Evolutionary conservation across 53 echinoderm and acorn worm genomes (phyloP).

Genomic region (Echinarachnius parma): DNA sequence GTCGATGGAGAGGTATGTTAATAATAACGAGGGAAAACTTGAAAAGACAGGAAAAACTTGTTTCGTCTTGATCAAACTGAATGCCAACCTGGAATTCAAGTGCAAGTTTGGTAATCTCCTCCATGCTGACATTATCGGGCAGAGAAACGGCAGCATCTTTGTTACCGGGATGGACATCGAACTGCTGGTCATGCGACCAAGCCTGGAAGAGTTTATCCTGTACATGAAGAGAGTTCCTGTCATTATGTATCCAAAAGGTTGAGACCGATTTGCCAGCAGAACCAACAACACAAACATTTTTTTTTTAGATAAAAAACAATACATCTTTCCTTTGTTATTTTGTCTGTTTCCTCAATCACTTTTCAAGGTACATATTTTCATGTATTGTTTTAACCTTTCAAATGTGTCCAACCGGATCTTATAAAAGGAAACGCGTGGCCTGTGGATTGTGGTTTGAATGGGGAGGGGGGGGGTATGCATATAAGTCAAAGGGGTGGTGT

Average conservation of each 20-base stretch:
- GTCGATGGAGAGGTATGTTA: constrained; percentile 68
- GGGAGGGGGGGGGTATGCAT: no score
- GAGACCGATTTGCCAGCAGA: no score
- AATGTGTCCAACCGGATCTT: no score
- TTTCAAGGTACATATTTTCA: no score
- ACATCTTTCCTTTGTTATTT: no score
- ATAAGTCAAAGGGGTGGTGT: no score
- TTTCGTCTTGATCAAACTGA: constrained; percentile 50
- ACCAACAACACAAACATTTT: no score
- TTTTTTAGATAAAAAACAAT: no score
- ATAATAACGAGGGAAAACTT: constrained; percentile 61
- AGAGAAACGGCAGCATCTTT: constrained; percentile 56
- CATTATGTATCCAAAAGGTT: constrained; percentile 90
- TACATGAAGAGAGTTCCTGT: constrained; percentile 73
- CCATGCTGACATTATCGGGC: constrained; percentile 73
- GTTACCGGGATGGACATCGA: constrained; percentile 54
- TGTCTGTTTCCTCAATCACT: no score
- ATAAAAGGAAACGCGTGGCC: no score
- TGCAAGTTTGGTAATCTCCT: constrained; percentile 62
- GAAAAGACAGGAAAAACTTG: constrained; percentile 61
- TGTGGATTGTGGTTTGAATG: no score
- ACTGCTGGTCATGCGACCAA: constrained; percentile 66
- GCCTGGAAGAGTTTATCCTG: constrained; percentile 80
- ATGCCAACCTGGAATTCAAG: constrained; percentile 49
- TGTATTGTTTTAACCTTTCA: no score